Base-by-base conservation (phyloP, 1,140 invertebrate species). In the Lithobius niger region DNA sequence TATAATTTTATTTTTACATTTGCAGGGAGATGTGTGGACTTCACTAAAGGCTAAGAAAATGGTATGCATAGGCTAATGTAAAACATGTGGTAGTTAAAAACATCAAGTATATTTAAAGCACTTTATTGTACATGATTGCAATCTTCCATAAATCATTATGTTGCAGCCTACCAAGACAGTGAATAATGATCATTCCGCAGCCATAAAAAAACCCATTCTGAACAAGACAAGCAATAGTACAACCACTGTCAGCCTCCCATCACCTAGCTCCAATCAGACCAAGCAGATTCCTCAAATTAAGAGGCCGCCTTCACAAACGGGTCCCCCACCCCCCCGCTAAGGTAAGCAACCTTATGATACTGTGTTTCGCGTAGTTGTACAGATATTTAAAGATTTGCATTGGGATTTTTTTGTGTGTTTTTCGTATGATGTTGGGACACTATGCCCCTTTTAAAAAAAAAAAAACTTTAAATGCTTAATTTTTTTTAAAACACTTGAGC, bases 171-270 rank as follows among this genome's bases (percentile, higher is more conserved):
- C 57, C 13, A 60, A 63, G 53, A 43, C 57, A n/a, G 64, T 69
- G 13, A 70, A 76, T 26, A 81, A 78, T 62, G 79, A 82, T 64
- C 79, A 80, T 52, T 67, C 76, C 22, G 64, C 76, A 2, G 76
- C 77, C 27, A 75, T 78, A 22, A 81, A 81, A 63, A 80, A 74
- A 70, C 60, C 66, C 67, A 62, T 64, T 2, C 57, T 70, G 28
- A 57, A 57, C 18, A 68, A 63, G 40, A 60, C 57, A 1, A 22
- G 54, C 1, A 50, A 24, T 52, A 68, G 64, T 52, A 63, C 56
- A 22, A 52, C 57, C 25, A 51, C 50, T 1, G 70, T 69, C 42
- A 21, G 6, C 6, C 16, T 45, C 16, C 6, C 4, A 10, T 16
- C 48, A 6, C 27, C 27, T 26, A 60, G 54, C 28, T 50, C 10